Conservation (phyloP, 2,797 vertebrate species). For the Catamblyrhynchus diadema region DNA sequence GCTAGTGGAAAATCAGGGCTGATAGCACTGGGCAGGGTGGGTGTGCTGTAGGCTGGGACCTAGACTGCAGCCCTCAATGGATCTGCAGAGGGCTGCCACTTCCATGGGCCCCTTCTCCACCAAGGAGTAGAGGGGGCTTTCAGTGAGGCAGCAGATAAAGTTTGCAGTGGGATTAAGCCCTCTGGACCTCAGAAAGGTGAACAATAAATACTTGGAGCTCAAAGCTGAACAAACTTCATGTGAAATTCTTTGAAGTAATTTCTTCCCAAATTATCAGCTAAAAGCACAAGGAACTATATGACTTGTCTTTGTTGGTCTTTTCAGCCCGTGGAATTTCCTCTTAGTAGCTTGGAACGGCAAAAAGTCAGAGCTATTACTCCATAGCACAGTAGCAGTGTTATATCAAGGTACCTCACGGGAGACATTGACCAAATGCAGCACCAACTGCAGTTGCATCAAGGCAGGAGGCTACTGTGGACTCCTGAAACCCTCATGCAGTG, state of each 20-base stretch:
- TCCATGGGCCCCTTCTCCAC: neutral
- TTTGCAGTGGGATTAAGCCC: neutral
- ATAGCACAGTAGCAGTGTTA: neutral
- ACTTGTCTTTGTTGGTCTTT: neutral
- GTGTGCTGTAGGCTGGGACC: neutral
- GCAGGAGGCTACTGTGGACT: neutral
- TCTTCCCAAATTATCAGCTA: neutral
- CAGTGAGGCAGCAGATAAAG: neutral
- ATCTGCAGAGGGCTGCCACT: neutral
- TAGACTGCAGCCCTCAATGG: neutral
- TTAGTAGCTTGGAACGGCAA: neutral
- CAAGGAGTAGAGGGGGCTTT: neutral
- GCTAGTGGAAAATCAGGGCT: neutral
- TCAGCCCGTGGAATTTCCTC: neutral
- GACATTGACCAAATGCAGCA: neutral
- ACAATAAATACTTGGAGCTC: neutral
- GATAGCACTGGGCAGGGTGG: neutral
- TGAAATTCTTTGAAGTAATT: neutral
- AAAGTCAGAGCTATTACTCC: neutral
- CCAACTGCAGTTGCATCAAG: rapidly evolving
- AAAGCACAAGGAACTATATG: neutral
- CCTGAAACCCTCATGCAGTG: neutral
- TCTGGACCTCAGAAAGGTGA: neutral
- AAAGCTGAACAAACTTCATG: neutral
- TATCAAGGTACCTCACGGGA: neutral